Base-by-base conservation (phyloP, 2,888 invertebrate genomes). In the Pseudoips prasinana region DNA sequence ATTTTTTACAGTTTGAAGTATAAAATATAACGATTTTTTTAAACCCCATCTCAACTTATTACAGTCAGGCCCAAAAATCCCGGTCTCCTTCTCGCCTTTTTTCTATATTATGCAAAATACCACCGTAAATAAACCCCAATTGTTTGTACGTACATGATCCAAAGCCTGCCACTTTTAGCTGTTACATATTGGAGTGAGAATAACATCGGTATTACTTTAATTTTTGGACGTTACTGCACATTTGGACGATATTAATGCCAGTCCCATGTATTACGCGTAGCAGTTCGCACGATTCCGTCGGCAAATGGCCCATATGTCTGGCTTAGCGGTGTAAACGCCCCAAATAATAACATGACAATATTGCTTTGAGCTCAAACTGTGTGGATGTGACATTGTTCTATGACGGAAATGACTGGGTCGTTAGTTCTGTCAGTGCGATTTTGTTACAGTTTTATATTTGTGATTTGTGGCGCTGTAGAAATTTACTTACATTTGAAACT, bases 271-370 rank as follows among this genome's bases (percentile, higher is more conserved):
- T 83, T 75, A 79, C 78, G 69, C 62, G 73, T 67, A 65, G 56
- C 71, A 69, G 70, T 74, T 68, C 66, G 69, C 74, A 58, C 76
- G 74, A 73, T 72, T 71, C 72, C 70, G 77, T 75, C 74, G 66
- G 72, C 73, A 74, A 84, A 85, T 82, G 81, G 81, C 52, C 79
- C 72, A 82, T 84, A 82, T 67, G 71, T 85, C 81, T 77, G 68
- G 82, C 83, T 86, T 84, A 85, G 75, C 71, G 79, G 68, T 76
- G 78, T 75, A 76, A 81, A 77, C 74, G 73, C 61, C 67, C 74
- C 71, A 79, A 81, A 83, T 81, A 81, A 82, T 83, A 82, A 76
- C 75, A 80, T 73, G 74, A 73, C 77, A 72, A 75, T 75, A 71
- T 79, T 72, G 75, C 66, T 67, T 61, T 33, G 35, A 33, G 56